Conservation (phyloP, 2,888 invertebrate genomes). For the Cheilosia variabilis region DNA sequence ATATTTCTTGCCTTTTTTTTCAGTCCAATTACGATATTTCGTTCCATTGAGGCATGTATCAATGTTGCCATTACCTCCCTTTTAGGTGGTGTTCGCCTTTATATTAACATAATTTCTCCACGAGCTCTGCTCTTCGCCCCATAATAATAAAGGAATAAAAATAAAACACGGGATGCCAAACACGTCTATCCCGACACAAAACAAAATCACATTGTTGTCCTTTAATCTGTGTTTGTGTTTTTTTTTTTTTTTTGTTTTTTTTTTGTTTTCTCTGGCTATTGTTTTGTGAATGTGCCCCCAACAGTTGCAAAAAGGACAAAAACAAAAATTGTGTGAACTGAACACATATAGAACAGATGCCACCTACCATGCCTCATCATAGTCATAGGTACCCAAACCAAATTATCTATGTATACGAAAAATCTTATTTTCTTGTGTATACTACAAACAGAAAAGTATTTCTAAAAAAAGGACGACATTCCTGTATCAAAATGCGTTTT, state of each 20-base stretch:
- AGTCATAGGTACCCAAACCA: constrained; percentile 41
- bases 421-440: constrained; percentile 64
- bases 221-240: constrained; percentile 30
- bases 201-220: constrained; percentile 55
- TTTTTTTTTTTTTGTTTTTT: constrained; percentile 20
- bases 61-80: constrained; percentile 42
- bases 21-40: constrained; percentile 53
- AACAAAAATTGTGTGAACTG: constrained; percentile 67
- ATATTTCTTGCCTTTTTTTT: constrained; percentile 13
- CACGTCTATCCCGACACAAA: constrained; percentile 53
- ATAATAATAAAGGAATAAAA: constrained; percentile 25
- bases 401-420: constrained; percentile 47
- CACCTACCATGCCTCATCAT: constrained; percentile 62
- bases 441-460: constrained; percentile 57
- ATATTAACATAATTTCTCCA: constrained; percentile 65
- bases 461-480: constrained; percentile 35
- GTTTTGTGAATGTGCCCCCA: constrained; percentile 12
- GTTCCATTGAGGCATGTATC: constrained; percentile 66
- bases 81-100: constrained; percentile 56
- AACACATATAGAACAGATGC: constrained; percentile 69
- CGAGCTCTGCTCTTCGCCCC: constrained; percentile 42
- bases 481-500: constrained; percentile 72
- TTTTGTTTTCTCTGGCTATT: constrained; percentile 1
- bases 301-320: not conserved
- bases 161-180: constrained; percentile 51